Base-by-base conservation (phyloP, 2,113 vertebrate genomes). In the Pyrgilauda ruficollis region DNA sequence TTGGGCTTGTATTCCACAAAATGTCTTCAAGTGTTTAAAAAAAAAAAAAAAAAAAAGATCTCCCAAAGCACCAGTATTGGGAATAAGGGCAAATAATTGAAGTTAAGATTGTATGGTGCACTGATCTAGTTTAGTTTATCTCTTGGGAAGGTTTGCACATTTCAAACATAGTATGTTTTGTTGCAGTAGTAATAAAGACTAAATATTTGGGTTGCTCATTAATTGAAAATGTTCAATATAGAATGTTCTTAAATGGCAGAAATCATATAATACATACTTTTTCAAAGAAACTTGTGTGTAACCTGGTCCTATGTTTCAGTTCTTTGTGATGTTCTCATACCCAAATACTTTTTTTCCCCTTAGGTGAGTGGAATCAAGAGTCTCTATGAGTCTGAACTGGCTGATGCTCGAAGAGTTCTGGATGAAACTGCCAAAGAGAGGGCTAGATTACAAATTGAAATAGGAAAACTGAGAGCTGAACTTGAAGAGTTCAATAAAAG, bases 371-470 rank as follows among this genome's bases (percentile, higher is more conserved):
- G 99, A 50, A 98, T 99, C 75, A 99, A 99, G 96, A 89, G 97
- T 20, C 97, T 99, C 58, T 99, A 99, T 8, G 99, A 99, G 96
- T 97, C 98, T 2, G 99, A 99, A 96, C 95, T 99, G 89, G 99
- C 99, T 1, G 99, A 99, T 33, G 98, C 99, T 73, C 98, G 99
- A 11, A 97, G 98, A 37, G 98, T 99, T 74, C 97, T 99, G 90
- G 99, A 99, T 78, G 99, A 99, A 93, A 99, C 99, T 0, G 99
- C 99, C 22, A 98, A 95, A 37, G 99, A 99, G 63, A 97, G 98
- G 31, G 99, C 99, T 5, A 98, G 97, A 47, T 98, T 99, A 44
- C 99, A 99, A 98, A 99, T 99, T 9, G 98, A 99, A 68, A 97
- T 99, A 13, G 99, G 99, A 52, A 99, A 99, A 92, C 97, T 98